Conservation (phyloP, 2,888 invertebrate species). For the Sinotaia quadrata region DNA sequence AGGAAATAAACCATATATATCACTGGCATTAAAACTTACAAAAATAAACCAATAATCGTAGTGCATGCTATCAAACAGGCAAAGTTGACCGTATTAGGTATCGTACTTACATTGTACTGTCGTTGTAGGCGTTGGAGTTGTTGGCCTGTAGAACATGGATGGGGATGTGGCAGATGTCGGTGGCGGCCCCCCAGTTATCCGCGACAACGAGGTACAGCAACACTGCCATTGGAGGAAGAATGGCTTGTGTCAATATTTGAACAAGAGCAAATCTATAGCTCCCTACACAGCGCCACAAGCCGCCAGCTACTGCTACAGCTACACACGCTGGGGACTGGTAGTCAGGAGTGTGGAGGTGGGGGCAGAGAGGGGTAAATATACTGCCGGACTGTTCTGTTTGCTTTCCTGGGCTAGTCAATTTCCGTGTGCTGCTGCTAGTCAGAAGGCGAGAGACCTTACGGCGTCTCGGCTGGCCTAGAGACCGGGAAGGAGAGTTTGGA, state of each 20-base stretch:
- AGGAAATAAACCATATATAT: too few species aligned
- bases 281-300: too few species aligned
- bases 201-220: slow-evolving; percentile 53
- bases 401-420: slow-evolving; percentile 11
- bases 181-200: slow-evolving; percentile 58
- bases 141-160: slow-evolving; percentile 39
- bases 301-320: too few species aligned
- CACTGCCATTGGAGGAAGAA: slow-evolving; percentile 49
- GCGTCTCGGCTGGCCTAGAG: background rate
- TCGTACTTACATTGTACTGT: too few species aligned
- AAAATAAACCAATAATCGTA: too few species aligned
- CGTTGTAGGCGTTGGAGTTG: background rate
- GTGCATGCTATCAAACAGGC: too few species aligned
- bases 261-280: background rate
- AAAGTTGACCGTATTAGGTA: too few species aligned
- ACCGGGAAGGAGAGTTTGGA: background rate
- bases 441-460: background rate
- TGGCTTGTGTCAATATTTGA: slow-evolving; percentile 40
- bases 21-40: too few species aligned
- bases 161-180: slow-evolving; percentile 52
- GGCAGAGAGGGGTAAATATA: background rate
- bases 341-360: background rate
- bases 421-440: background rate
- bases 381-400: background rate
- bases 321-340: too few species aligned